Evolutionary conservation across 2,113 vertebrate genomes (phyloP), one percentile per base, ranked within the genome.

Genomic region (Holacanthus passer): DNA sequence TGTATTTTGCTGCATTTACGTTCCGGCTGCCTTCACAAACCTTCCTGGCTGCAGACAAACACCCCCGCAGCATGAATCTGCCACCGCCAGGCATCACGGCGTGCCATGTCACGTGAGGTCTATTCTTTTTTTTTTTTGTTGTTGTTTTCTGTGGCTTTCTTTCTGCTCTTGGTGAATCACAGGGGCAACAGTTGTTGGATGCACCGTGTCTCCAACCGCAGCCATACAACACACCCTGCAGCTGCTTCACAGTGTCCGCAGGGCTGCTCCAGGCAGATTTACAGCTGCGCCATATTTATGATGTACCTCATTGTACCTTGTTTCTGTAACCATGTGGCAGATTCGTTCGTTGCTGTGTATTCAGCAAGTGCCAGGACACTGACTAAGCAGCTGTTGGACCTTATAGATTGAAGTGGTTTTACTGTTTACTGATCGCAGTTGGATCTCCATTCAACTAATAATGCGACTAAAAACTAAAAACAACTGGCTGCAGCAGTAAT

Each of bases 281-380:
- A 69, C 76, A 64, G 50, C 67, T 11, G 50, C 58, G 43, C 6
- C 22, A 20, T 48, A 17, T 60, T 65, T 7, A 73, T 35, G 32
- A 58, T 52, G 20, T 22, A 67, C 45, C 45, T 41, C 59, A 32
- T 29, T 67, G 62, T 47, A 58, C 22, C 35, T 50, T 60, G 60
- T 29, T 27, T 62, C 60, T 39, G 43, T 41, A 35, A 62, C 70
- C 47, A 45, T 14, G 69, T 37, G 1, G 0, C 53, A 58, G 17
- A 41, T 32, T 41, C 22, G 65, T 8, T 60, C 41, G 7, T 32
- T 27, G 27, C 22, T 35, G 50, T 70, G 14, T 64, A 56, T 63
- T 65, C 35, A 60, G n/a, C 50, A 48, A 1, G 20, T 17, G 45
- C 27, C 56, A 22, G 16, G 22, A 47, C 10, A 20, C 12, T 35